phyloP scores from a whole-genome alignment of 2,888 invertebrate species.

The Rhyacophila evoluta region DNA sequence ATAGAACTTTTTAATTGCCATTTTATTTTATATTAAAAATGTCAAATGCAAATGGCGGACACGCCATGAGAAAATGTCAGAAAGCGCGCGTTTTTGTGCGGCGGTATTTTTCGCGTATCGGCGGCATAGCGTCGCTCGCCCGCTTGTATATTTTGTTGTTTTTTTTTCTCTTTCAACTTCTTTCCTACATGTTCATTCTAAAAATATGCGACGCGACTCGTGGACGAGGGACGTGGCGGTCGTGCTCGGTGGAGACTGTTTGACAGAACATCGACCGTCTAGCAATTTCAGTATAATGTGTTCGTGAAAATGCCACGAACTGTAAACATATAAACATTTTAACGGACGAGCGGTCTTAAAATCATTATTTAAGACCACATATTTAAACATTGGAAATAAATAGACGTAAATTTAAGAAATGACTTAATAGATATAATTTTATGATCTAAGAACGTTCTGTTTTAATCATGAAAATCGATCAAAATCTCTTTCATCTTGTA shows the following conservation, averaged over 20 bases:
- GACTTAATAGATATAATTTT: too few relatives aligned
- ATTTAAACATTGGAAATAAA: too few relatives aligned
- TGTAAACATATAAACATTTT: background rate
- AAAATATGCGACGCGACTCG: slow-evolving; percentile 7
- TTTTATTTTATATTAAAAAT: background rate
- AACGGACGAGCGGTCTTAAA: too few relatives aligned
- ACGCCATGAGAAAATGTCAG: background rate
- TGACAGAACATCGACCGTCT: slow-evolving; percentile 21
- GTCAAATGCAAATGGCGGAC: slow-evolving; percentile 22
- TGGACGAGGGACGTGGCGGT: background rate
- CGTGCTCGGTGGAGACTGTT: slow-evolving; percentile 17
- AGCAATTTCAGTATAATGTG: slow-evolving; percentile 7
- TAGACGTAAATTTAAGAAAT: too few relatives aligned
- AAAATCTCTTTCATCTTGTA: too few relatives aligned
- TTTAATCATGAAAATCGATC: too few relatives aligned
- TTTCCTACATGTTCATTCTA: slow-evolving; percentile 22
- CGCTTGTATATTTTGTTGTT: slow-evolving; percentile 13
- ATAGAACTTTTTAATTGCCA: background rate
- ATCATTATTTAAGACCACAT: too few relatives aligned
- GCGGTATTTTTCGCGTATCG: slow-evolving; percentile 13
- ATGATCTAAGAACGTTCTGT: too few relatives aligned
- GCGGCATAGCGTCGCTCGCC: background rate
- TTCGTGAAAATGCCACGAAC: background rate
- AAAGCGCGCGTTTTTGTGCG: slow-evolving; percentile 21
- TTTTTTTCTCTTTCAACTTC: background rate